Evolutionary conservation across 2,797 vertebrate species (phyloP), one percentile per base, ranked within the genome.

Genomic region (Prunella strophiata): DNA sequence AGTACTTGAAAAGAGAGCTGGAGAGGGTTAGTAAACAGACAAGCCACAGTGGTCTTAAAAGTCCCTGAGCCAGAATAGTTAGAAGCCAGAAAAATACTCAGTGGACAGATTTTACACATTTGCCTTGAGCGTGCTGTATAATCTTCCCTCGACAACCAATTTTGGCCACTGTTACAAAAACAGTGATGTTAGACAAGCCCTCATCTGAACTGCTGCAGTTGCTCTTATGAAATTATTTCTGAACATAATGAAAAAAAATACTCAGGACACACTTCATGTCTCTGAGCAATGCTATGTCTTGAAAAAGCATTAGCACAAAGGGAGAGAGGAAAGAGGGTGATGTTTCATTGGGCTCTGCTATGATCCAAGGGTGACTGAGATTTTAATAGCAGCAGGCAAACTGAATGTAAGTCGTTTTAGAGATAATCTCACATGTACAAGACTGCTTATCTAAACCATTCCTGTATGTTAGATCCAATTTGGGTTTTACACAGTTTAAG

Each of bases 351-450:
- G 85, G 11, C 58, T 90, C 25, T 30, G 20, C 73, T 86, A 17
- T 54, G 62, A 93, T 88, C 47, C 93, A 86, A 68, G 54, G 63
- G 62, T 18, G 3, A 68, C 32, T 77, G 70, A 81, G 54, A 81
- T 72, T 93, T 88, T 81, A 81, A 90, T 94, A 96, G 47, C 73
- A 78, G 58, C 65, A 94, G 36, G 71, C 51, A 90, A 95, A 94
- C 70, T 59, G 47, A 88, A 88, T 88, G 43, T 27, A 80, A 94
- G 0, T 78, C 7, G 0, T 68, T 86, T 95, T 86, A 94, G 83
- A 94, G 76, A 72, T 93, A 86, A 95, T 88, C 91, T 94, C 88
- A 84, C 51, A 75, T 25, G 62, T 91, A 95, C 70, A 92, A 85
- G 48, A 78, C 76, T 88, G 62, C 87, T 94, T 91, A 88, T 84